Evolutionary conservation across 2,888 invertebrate species (phyloP).

Genomic region (Agrotis exclamationis): DNA sequence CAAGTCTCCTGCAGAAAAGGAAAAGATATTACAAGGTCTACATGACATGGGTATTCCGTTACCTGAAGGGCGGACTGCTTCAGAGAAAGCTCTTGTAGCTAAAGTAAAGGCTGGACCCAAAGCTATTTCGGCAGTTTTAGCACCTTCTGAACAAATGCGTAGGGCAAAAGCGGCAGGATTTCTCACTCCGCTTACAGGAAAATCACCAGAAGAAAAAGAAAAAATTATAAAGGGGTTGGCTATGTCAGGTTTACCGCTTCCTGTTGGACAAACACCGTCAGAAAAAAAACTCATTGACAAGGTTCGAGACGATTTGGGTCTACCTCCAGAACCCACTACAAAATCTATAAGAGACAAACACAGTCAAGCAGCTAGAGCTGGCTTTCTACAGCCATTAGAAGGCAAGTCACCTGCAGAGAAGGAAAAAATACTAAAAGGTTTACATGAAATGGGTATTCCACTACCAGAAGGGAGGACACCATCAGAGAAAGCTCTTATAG

Average conservation of each 20-base stretch:
- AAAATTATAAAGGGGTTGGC: constrained; percentile 39
- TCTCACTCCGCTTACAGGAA: constrained; percentile 19
- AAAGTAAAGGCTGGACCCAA: constrained; percentile 10
- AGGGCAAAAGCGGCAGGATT: constrained; percentile 26
- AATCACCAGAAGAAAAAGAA: constrained; percentile 28
- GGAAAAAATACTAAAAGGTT: background rate
- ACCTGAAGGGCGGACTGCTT: constrained; percentile 68
- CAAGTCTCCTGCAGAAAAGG: constrained; percentile 62
- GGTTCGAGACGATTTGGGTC: constrained; percentile 54
- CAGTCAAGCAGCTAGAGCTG: constrained; percentile 31
- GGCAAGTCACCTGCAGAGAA: constrained; percentile 12
- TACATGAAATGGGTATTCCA: constrained; percentile 11
- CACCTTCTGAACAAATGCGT: constrained; percentile 8
- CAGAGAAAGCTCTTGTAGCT: constrained; percentile 52
- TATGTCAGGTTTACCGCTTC: constrained; percentile 42
- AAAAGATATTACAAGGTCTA: constrained; percentile 58
- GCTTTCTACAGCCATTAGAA: constrained; percentile 6
- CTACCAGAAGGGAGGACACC: constrained; percentile 47
- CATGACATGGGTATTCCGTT: constrained; percentile 60
- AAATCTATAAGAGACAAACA: constrained; percentile 26
- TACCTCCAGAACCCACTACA: constrained; percentile 47
- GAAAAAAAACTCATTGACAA: constrained; percentile 63
- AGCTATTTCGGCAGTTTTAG: too few relatives aligned
- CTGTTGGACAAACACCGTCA: constrained; percentile 44
- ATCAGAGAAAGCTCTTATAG: constrained; percentile 63